Evolutionary conservation across 2,113 vertebrate species (phyloP).

Genomic region (Phodopus roborovskii): DNA sequence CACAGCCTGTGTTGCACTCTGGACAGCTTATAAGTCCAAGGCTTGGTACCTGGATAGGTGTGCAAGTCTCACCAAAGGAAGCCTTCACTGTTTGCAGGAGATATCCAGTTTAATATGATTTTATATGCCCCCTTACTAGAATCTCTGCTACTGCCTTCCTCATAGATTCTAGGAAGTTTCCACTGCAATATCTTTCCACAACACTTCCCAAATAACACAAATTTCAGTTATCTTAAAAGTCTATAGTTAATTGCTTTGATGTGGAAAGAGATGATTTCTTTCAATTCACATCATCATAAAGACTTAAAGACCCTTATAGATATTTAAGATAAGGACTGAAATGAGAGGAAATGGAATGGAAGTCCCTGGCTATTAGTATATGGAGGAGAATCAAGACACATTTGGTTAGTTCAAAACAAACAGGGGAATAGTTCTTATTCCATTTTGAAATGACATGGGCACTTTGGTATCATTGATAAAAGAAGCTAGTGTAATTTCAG

Average conservation of each 20-base stretch:
- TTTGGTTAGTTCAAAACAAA: background rate
- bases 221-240: background rate
- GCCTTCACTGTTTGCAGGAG: background rate
- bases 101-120: background rate
- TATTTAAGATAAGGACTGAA: fast-evolving
- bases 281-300: background rate
- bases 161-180: background rate
- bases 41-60: background rate
- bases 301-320: background rate
- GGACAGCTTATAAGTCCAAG: background rate
- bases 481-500: background rate
- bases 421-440: background rate
- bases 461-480: background rate
- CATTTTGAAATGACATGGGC: background rate
- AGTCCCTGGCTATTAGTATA: fast-evolving
- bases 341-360: background rate
- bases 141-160: background rate
- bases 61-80: background rate
- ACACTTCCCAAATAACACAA: background rate
- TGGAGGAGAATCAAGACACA: fast-evolving
- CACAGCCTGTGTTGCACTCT: background rate
- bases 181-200: background rate
- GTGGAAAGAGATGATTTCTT: background rate
- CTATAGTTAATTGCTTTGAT: background rate
- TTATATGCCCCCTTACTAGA: background rate